Conservation (phyloP, 2,888 invertebrate genomes). For the Resseliella maxima region DNA sequence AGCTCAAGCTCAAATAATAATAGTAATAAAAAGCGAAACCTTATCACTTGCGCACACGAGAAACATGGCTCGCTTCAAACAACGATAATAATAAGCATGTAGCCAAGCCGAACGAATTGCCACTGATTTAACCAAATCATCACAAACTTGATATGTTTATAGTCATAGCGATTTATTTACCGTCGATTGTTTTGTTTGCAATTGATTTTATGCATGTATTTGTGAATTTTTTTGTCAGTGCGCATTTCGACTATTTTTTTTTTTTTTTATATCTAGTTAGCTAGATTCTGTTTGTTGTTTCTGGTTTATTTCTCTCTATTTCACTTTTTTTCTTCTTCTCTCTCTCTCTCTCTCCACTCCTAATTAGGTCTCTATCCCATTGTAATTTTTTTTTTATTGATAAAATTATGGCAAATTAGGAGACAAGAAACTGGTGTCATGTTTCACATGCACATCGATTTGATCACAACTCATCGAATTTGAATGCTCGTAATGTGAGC, state of each 20-base stretch:
- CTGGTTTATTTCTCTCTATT: too few species aligned
- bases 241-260: not conserved
- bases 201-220: not conserved
- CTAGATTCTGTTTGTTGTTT: too few species aligned
- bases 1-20: not conserved
- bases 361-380: constrained; percentile 1
- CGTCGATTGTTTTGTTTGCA: not conserved
- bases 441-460: not conserved
- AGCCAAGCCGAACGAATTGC: not conserved
- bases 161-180: not conserved
- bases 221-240: not conserved
- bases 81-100: not conserved
- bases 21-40: constrained; percentile 39
- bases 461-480: not conserved
- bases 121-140: constrained; percentile 41
- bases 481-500: too few species aligned
- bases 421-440: not conserved
- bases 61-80: not conserved
- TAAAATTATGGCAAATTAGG: not conserved
- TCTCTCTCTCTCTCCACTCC: not conserved
- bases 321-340: too few species aligned
- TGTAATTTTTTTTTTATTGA: not conserved
- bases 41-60: constrained; percentile 20
- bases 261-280: not conserved
- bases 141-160: not conserved